Evolutionary conservation across 2,888 invertebrate species (phyloP), one percentile per base, ranked within the genome.

Genomic region (Gonocerus acuteangulatus): DNA sequence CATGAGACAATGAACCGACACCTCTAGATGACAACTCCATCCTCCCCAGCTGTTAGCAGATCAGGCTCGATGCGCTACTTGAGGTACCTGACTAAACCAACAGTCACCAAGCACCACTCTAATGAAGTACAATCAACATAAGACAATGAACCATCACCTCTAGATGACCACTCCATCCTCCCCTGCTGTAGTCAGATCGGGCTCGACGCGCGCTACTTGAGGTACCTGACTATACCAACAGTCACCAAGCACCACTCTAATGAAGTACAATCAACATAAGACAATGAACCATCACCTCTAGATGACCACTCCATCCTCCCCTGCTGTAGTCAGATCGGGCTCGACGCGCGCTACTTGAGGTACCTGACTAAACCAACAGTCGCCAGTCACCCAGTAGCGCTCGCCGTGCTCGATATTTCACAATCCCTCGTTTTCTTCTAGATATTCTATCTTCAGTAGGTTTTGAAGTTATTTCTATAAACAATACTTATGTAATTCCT

Each of bases 201-300:
- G n/a, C 48, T 36, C 45, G 58, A 79, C 91, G 91, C 91, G 92
- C 92, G 92, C 92, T 93, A 93, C 92, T 92, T 92, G 91, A 90
- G 92, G 92, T 93, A 93, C 92, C 92, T 93, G 92, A 92, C 92
- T 91, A 45, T 39, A 49, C 19, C 2, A 54, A n/a, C n/a, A n/a
- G n/a, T n/a, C n/a, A n/a, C n/a, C n/a, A n/a, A n/a, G n/a, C n/a
- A n/a, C n/a, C n/a, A 11, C 32, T 32, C 7, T 93, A 92, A 92
- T 92, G 92, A 92, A 93, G 92, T 93, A 93, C 92, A 93, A 92
- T 91, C 87, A 88, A 88, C 90, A 89, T 89, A 87, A 69, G 70
- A 66, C 67, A 65, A 64, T 62, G 48, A n/a, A n/a, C n/a, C 18
- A 9, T 7, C 23, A 11, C 15, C 1, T 16, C 15, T 16, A 18